phyloP scores from a whole-genome alignment of 2,797 vertebrate species.

The Iguana delicatissima region DNA sequence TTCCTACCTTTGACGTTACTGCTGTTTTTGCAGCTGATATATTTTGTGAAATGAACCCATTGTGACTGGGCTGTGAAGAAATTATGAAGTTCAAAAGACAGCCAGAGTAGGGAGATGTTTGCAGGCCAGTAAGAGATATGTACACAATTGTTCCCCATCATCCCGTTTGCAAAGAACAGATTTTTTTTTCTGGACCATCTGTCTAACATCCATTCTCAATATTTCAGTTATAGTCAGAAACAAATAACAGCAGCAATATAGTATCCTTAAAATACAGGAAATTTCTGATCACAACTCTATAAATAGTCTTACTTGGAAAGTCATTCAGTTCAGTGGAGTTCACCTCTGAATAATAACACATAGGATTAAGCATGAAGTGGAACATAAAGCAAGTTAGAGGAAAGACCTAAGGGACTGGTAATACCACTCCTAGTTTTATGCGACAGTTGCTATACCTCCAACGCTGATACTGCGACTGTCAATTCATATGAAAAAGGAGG shows the following conservation, averaged over 20 bases:
- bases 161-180: constrained; percentile 8
- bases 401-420: not conserved
- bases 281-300: not conserved
- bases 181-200: constrained; percentile 15
- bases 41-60: not conserved
- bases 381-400: not conserved
- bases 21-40: not conserved
- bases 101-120: not conserved
- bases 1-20: not conserved
- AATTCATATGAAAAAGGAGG: not conserved
- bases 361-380: not conserved
- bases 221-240: not conserved
- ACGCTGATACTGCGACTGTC: too few relatives aligned
- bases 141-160: not conserved
- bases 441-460: not conserved
- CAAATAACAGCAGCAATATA: not conserved
- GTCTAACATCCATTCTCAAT: too few relatives aligned
- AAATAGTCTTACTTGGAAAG: not conserved
- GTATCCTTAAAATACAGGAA: not conserved
- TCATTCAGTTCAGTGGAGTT: too few relatives aligned
- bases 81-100: not conserved
- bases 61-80: not conserved
- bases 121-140: constrained; percentile 6
- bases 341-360: too few relatives aligned
- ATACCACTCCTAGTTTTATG: not conserved